Percentiles rank a stretch among this genome's conserved stretches.
These are phyloP conservation scores for Anolis apletophallus DNA, from an alignment of 2,797 vertebrate genomes.

Conservation along the genomic window DNA sequence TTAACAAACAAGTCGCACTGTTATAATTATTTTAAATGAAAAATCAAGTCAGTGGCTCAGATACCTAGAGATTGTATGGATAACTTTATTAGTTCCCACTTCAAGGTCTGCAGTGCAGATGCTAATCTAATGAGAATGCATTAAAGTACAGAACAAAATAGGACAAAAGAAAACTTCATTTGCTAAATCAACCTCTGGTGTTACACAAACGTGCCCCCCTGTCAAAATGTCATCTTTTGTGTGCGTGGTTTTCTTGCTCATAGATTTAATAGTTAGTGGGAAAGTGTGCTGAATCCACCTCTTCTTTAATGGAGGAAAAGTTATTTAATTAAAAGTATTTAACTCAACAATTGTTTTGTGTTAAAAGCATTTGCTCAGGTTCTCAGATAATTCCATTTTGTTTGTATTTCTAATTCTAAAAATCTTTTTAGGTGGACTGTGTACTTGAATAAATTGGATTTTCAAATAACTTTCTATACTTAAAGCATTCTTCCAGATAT, in stretches of 20 bases:
- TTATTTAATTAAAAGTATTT: constrained; percentile 54
- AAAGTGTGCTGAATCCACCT: constrained; percentile 4
- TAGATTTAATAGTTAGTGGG: constrained; percentile 36
- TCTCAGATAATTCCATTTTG: constrained; percentile 30
- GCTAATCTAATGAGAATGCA: constrained; percentile 75
- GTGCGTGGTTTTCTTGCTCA: constrained; percentile 10
- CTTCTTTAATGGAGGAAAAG: constrained; percentile 47
- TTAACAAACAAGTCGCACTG: constrained; percentile 62
- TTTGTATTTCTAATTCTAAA: constrained; percentile 27
- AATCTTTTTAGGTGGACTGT: constrained; percentile 18
- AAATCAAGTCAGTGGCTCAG: constrained; percentile 67
- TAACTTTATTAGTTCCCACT: constrained; percentile 74
- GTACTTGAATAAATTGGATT: constrained; percentile 47
- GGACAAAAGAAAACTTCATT: constrained; percentile 62
- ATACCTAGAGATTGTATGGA: constrained; percentile 59
- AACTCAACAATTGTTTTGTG: constrained; percentile 25
- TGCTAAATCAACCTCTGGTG: constrained; percentile 51
- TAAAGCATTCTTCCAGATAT: constrained; percentile 18
- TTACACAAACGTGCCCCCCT: constrained; percentile 31
- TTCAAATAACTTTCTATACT: neutral
- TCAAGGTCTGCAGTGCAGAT: constrained; percentile 65
- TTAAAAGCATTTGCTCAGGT: constrained; percentile 38
- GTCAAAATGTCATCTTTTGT: neutral
- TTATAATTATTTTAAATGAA: constrained; percentile 75
- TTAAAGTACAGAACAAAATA: constrained; percentile 71